phyloP scores from a whole-genome alignment of 2,797 vertebrate genomes.

The Argya squamiceps region DNA sequence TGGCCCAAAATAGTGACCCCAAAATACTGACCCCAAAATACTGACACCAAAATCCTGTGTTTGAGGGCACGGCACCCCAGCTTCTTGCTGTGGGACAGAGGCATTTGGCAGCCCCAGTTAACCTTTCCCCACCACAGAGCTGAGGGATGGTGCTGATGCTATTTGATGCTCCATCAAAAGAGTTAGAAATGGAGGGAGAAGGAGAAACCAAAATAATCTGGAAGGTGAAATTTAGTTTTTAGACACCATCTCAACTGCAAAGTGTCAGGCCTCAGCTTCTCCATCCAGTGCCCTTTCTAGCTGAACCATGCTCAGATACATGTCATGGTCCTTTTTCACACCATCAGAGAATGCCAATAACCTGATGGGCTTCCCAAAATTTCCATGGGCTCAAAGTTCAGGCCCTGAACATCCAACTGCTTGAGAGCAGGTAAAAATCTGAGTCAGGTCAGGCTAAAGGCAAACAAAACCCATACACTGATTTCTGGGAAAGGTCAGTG shows the following conservation, averaged over 20 bases:
- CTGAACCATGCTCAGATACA: accelerated
- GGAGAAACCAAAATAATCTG: background rate
- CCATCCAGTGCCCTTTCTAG: background rate
- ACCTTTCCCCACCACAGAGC: background rate
- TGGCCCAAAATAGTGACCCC: background rate
- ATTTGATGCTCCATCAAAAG: accelerated
- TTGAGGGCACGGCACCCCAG: background rate
- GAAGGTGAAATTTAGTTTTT: background rate
- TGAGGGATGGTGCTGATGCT: background rate
- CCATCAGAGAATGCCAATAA: background rate
- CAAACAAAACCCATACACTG: background rate
- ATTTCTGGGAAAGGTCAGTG: background rate
- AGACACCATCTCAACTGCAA: background rate
- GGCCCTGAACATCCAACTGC: background rate
- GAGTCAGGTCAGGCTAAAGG: background rate
- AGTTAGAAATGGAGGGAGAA: background rate
- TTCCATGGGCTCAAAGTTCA: background rate
- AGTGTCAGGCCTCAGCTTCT: background rate
- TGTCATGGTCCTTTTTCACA: background rate
- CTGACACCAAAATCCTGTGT: background rate
- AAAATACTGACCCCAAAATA: background rate
- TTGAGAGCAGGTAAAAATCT: background rate
- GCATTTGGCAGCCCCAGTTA: background rate
- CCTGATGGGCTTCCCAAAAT: background rate
- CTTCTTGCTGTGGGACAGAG: background rate